Evolutionary conservation across 2,888 invertebrate species (phyloP).

Genomic region (Megamerina dolium): DNA sequence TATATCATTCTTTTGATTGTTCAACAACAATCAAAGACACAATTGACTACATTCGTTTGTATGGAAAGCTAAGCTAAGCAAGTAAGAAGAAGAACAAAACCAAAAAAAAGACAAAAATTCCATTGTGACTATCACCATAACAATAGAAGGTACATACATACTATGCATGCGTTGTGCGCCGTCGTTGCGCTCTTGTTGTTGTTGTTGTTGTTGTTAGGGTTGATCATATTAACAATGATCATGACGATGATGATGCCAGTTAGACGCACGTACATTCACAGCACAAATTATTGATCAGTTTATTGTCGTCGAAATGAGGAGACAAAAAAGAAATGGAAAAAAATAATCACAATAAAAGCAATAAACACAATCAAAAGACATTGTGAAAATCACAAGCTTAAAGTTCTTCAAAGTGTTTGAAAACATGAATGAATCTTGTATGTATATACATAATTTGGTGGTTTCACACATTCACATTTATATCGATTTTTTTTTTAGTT

Average conservation of each 20-base stretch:
- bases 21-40: too few species aligned
- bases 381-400: too few species aligned
- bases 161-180: too few species aligned
- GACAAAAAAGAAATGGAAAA: constrained; percentile 11
- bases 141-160: too few species aligned
- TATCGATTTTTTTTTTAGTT: constrained; percentile 1
- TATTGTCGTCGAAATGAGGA: background rate
- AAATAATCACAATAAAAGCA: constrained; percentile 23
- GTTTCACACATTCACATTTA: constrained; percentile 25
- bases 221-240: constrained; percentile 14
- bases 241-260: constrained; percentile 12
- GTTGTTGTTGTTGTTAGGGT: constrained; percentile 4
- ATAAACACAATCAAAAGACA: background rate
- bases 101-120: too few species aligned
- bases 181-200: background rate
- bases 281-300: constrained; percentile 11
- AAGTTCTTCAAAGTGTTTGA: too few species aligned
- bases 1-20: too few species aligned
- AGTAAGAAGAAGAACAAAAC: too few species aligned
- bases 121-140: too few species aligned
- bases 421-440: constrained; percentile 46
- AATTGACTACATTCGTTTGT: too few species aligned
- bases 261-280: background rate
- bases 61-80: too few species aligned
- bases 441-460: constrained; percentile 35